Evolutionary conservation across 2,113 vertebrate species (phyloP).

Genomic region (Cyanoramphus novaezelandiae): DNA sequence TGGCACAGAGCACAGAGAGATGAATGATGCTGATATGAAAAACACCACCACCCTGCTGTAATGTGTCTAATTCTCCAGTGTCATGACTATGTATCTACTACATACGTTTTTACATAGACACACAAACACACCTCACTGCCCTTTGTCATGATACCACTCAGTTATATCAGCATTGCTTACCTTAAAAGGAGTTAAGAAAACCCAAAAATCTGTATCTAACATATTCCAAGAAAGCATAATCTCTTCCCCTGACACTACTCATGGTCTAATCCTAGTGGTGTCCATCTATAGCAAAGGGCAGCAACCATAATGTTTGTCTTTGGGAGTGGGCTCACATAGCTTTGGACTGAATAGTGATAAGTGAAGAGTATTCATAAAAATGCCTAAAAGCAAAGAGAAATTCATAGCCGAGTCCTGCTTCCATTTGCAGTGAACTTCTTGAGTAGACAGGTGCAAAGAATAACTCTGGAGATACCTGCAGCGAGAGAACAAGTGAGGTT

Average conservation of each 20-base stretch:
- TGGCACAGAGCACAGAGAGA: slow-evolving; percentile 10
- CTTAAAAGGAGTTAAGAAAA: not conserved
- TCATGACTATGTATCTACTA: not conserved
- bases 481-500: not conserved
- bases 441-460: not conserved
- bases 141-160: not conserved
- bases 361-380: not conserved
- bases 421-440: not conserved
- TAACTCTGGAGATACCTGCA: not conserved
- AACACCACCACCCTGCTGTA: slow-evolving; percentile 32
- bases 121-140: not conserved
- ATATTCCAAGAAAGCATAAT: not conserved
- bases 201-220: not conserved
- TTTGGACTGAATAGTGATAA: not conserved
- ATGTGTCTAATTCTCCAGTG: slow-evolving; percentile 37
- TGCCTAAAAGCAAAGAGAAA: not conserved
- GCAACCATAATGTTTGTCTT: not conserved
- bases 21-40: slow-evolving; percentile 58
- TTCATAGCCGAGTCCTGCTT: not conserved
- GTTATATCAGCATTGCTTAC: not conserved
- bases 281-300: not conserved
- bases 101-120: not conserved
- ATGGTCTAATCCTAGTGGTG: not conserved
- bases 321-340: not conserved
- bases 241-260: accelerated